Evolutionary conservation across 2,797 vertebrate genomes (phyloP), one percentile per base, ranked within the genome.

Genomic region (Cyclopterus lumpus): DNA sequence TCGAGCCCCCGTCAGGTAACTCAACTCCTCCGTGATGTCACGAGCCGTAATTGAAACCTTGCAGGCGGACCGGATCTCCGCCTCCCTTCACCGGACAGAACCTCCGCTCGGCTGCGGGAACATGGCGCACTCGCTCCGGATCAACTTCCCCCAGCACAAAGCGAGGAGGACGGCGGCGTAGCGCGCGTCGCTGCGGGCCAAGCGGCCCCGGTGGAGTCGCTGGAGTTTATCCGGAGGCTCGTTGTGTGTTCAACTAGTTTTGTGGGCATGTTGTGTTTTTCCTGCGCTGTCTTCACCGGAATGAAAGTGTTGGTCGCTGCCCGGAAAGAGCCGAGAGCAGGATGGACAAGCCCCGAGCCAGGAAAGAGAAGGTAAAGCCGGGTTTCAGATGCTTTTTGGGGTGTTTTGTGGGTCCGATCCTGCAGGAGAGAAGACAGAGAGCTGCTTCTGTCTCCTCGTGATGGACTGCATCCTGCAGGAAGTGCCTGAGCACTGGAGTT

Each of bases 301-400:
- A 92, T 93, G 92, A 94, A 90, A 90, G 93, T 93, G 91, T 79
- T 10, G 2, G 77, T 81, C 86, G 79, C 85, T 53, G 84, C n/a
- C 65, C 77, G 91, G 88, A 86, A 67, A 75, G 84, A 93, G 77
- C 81, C 32, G 67, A 67, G 57, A 62, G 46, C 90, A 85, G 90
- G 91, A 95, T 95, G 95, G 94, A 95, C 91, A 95, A 93, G 87
- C 92, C 80, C 46, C 90, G 80, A 75, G 22, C 76, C 46, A 93
- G 88, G 88, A 92, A 90, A 90, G 94, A 95, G 59, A 95, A 95
- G 95, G 95, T 95, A 91, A 92, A 85, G 4, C n/a, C n/a, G n/a
- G n/a, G n/a, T n/a, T n/a, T n/a, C n/a, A n/a, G n/a, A n/a, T n/a
- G n/a, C n/a, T n/a, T n/a, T n/a, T n/a, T n/a, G n/a, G n/a, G n/a